phyloP scores from a whole-genome alignment of 1,140 invertebrate species.

The Ceratosolen solmsi region DNA sequence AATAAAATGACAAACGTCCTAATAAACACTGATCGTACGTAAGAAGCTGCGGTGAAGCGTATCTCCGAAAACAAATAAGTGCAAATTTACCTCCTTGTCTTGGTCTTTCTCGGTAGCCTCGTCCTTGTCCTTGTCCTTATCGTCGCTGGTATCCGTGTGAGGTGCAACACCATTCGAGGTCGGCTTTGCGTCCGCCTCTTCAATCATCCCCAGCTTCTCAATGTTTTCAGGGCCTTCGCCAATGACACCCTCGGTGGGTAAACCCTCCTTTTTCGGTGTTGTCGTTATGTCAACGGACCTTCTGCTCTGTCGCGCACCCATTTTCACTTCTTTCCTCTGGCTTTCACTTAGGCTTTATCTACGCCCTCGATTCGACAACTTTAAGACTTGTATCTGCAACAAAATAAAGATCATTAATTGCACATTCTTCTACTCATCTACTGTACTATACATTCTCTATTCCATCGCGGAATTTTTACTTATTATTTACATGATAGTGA shows the following conservation, averaged over 20 bases:
- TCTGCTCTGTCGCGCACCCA: constrained; percentile 89
- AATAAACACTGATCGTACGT: no score
- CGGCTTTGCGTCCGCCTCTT: constrained; percentile 80
- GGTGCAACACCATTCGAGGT: constrained; percentile 80
- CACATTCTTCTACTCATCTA: no score
- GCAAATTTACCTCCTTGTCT: constrained; percentile 47
- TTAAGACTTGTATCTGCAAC: constrained; percentile 41
- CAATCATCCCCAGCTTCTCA: constrained; percentile 79
- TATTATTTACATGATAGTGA: no score
- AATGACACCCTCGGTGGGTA: constrained; percentile 72
- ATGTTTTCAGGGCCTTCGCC: constrained; percentile 73
- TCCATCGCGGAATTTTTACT: no score
- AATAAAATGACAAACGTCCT: not conserved
- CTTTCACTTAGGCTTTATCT: constrained; percentile 37
- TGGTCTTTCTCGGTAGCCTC: constrained; percentile 78
- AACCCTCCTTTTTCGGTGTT: constrained; percentile 82
- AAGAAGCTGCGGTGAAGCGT: not conserved
- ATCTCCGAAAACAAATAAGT: not conserved
- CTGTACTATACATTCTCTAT: no score
- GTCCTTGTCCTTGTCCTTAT: constrained; percentile 80
- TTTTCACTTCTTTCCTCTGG: constrained; percentile 69
- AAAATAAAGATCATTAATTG: not conserved
- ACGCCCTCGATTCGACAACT: constrained; percentile 6
- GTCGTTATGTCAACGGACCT: constrained; percentile 88
- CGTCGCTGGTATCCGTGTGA: constrained; percentile 77